Evolutionary conservation across 1,140 invertebrate species (phyloP), one percentile per base, ranked within the genome.

Genomic region (Calosoma granatense): DNA sequence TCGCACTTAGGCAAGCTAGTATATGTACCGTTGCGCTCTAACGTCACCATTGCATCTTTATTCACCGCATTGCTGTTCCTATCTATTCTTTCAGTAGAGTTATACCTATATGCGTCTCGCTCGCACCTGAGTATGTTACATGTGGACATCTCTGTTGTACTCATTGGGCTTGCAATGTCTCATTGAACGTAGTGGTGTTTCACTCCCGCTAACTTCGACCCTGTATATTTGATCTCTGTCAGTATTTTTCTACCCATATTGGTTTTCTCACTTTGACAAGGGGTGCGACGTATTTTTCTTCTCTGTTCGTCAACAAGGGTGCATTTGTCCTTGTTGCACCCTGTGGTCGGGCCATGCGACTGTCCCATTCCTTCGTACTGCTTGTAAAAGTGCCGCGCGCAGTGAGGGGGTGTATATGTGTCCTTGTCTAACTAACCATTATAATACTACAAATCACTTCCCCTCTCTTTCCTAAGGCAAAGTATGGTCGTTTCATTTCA

Each of bases 401-500:
- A 39, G 51, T 52, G 21, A 30, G 22, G 41, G 41, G 41, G 4
- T 17, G 15, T 17, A 47, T 4, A n/a, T 17, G 41, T 47, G 6
- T 47, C 41, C 41, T 47, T 51, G 20, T 56, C 55, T 60, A n/a
- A n/a, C 58, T 59, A 56, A 60, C 60, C 62, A 66, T 68, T 66
- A 65, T 63, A 64, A 66, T 62, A 60, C 64, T 63, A 67, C 65
- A 68, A 67, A 67, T 67, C 65, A 61, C 63, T 58, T 64, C 59
- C 41, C 20, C 61, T 59, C 63, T 64, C 63, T 69, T 64, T 47
- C 41, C 9, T 47, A 47, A 47, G 9, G 41, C 41, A 17, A 47
- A 47, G 41, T 47, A 47, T 47, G 41, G 6, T 47, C 41, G 41
- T 47, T 47, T 65, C 62, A 58, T 65, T 63, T 61, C 64, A 62